Evolutionary conservation across 1,140 invertebrate genomes (phyloP), one percentile per base, ranked within the genome.

Genomic region (Olivierus martensii): DNA sequence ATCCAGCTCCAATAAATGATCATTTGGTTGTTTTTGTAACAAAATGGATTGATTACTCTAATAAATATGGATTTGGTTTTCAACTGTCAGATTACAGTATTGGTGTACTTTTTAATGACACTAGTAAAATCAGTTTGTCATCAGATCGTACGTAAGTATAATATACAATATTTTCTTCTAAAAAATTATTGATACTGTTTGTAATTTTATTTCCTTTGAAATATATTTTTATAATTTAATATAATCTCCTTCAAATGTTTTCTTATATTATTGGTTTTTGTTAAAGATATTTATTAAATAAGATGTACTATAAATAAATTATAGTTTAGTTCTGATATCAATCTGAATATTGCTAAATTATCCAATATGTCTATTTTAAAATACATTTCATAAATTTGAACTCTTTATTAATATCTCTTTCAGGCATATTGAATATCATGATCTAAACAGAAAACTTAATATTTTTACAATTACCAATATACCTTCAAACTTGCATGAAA

Each of bases 11-110:
- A 28, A 28, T 28, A 6, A 9, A 28, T 28, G 28, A 28, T 9
- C 28, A 28, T 28, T 28, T 28, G 28, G 28, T 28, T 28, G 38
- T 49, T 12, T 39, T 19, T 49, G 11, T 79, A 10, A 83, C 84
- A 51, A 97, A 96, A 71, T 97, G 93, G 93, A 92, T 97, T n/a
- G 93, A 98, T 69, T 97, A 98, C 69, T 93, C 88, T 11, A 92
- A 98, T 73, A 97, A 95, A 69, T 97, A 98, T 69, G 93, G 93
- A 28, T 92, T 97, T 65, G 93, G 92, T 3, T 98, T 96, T 73
- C 90, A 96, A 66, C 73, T 98, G 7, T 92, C 86, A 62, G 92
- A 98, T 70, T 88, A 93, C 68, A 84, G 87, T 61, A 85, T 94
- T 43, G 92, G 92, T 15, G 89, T 96, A 21, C 85, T 94, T 75